Evolutionary conservation across 2,113 vertebrate species (phyloP), one percentile per base, ranked within the genome.

Genomic region (Osmerus eperlanus): DNA sequence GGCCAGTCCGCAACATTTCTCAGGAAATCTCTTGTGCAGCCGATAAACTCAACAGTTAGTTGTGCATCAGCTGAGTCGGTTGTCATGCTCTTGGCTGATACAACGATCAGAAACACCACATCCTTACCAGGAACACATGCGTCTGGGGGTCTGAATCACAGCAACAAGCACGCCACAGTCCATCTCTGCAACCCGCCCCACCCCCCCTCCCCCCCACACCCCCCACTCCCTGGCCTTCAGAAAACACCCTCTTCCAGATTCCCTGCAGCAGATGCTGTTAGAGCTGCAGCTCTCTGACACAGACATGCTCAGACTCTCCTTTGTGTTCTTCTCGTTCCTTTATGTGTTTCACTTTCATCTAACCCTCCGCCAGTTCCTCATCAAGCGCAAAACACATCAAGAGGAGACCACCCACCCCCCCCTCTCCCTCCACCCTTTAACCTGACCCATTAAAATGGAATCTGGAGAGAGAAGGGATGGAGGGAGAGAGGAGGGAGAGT

Each of bases 211-310:
- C 23, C 23, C 23, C 23, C 23, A 23, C 23, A 23, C 23, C 23
- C 23, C 23, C 23, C 23, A 23, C 52, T 32, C 47, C 29, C n/a
- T 21, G 21, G 14, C 69, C 47, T 29, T 41, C 16, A 68, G 67
- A 68, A 68, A 36, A 72, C 65, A 67, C 67, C 6, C 29, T 71
- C 69, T 68, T 23, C 25, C 61, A 70, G 69, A 70, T 15, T 64
- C 13, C 2, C 71, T 53, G 71, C 61, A 81, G 41, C 87, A 90
- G 88, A 87, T 87, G 88, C 80, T 70, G 62, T 72, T 61, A 61
- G 25, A 64, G 6, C 64, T 75, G 55, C 60, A 75, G 75, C 76
- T 60, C 65, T 29, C 75, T 68, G 41, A 59, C 56, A 65, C 56
- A 79, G 81, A 83, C 73, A 76, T 65, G 69, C 78, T 83, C 78